A percentile compares a stretch with the other conserved stretches of the same genome.
phyloP scores from a whole-genome alignment of 2,888 invertebrate genomes.

The Drosophila kokeensis region DNA sequence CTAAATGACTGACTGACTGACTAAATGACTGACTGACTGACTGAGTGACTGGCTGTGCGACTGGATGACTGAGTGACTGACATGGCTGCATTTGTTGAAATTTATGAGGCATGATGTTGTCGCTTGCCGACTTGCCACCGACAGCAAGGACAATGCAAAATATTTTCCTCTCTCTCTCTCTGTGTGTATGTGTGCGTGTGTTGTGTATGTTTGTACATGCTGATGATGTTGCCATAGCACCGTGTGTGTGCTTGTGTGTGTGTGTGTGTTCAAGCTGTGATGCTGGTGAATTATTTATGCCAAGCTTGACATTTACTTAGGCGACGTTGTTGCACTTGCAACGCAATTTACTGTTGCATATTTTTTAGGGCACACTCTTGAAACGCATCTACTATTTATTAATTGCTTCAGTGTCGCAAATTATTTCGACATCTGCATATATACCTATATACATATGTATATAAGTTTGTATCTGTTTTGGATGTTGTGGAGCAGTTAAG shows the following conservation, averaged over 20 bases:
- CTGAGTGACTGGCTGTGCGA: constrained; percentile 36
- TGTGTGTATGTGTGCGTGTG: constrained; percentile 23
- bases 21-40: constrained; percentile 51
- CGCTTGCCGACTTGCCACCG: constrained; percentile 34
- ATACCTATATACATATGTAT: too few species aligned
- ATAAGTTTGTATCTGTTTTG: constrained; percentile 25
- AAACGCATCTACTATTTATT: constrained; percentile 72
- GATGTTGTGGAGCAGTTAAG: constrained; percentile 29
- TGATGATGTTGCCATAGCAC: constrained; percentile 74
- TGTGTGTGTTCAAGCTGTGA: constrained; percentile 42
- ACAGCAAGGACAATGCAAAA: constrained; percentile 72
- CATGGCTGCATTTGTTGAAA: constrained; percentile 70
- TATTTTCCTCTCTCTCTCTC: constrained; percentile 12
- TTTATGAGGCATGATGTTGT: constrained; percentile 75
- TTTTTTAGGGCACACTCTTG: constrained; percentile 61
- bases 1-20: constrained; percentile 43
- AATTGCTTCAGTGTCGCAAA: constrained; percentile 54
- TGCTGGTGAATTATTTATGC: constrained; percentile 76
- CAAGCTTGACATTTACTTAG: constrained; percentile 78
- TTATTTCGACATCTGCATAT: constrained; percentile 22
- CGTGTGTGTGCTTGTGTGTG: constrained; percentile 32
- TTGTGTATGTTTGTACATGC: constrained; percentile 59
- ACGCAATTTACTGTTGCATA: constrained; percentile 52
- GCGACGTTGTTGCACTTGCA: constrained; percentile 45
- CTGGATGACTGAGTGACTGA: constrained; percentile 54